Evolutionary conservation across 2,113 vertebrate genomes (phyloP).

Genomic region (Calyptomena viridis): DNA sequence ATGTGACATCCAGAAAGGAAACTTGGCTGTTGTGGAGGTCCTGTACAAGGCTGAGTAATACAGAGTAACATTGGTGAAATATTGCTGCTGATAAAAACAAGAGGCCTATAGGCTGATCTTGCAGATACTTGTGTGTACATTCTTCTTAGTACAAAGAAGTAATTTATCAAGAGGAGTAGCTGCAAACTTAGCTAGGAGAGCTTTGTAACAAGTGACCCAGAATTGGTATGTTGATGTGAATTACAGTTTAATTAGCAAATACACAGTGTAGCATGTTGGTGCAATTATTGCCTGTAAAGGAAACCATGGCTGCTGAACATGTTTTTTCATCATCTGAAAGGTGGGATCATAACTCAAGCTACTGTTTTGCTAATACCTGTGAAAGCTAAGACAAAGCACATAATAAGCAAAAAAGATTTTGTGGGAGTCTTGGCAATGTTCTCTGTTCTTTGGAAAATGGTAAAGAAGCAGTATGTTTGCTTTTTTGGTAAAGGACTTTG

Average conservation of each 20-base stretch:
- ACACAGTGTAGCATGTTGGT: neutral
- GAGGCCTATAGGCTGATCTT: neutral
- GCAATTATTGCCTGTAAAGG: neutral
- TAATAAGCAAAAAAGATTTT: neutral
- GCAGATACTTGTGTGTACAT: neutral
- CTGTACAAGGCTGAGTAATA: neutral
- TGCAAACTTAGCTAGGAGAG: neutral
- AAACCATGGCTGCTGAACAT: neutral
- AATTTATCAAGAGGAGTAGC: neutral
- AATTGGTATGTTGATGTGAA: accelerated
- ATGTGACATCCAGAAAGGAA: neutral
- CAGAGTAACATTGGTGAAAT: neutral
- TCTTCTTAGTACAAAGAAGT: neutral
- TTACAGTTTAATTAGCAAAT: neutral
- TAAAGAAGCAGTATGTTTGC: neutral
- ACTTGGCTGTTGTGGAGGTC: neutral
- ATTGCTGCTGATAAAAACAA: neutral
- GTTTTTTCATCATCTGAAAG: neutral
- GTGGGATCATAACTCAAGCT: neutral
- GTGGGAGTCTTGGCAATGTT: neutral
- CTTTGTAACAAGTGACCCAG: neutral
- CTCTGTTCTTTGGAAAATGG: neutral
- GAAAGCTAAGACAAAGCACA: neutral
- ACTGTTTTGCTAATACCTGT: neutral
- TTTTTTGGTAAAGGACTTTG: neutral